Conservation (phyloP, 2,888 invertebrate genomes). For the Rhagophthalmus giganteus region DNA sequence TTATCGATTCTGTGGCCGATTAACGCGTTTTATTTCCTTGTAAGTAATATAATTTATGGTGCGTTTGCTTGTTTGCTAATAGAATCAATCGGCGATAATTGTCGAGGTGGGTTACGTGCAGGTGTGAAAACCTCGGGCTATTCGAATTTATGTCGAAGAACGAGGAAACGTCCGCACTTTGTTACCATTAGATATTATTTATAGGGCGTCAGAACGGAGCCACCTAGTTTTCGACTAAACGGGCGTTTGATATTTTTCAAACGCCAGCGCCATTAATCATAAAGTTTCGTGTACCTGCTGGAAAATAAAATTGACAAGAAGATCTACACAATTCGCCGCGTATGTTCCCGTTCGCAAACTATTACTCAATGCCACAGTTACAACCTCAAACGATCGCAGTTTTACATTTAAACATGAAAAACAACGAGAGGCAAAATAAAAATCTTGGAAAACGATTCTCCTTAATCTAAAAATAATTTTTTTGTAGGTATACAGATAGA, state of each 20-base stretch:
- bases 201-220: slow-evolving; percentile 2
- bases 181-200: slow-evolving; percentile 21
- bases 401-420: slow-evolving; percentile 21
- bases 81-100: slow-evolving; percentile 30
- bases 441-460: too few species aligned
- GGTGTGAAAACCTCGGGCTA: slow-evolving; percentile 27
- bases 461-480: too few species aligned
- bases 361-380: slow-evolving; percentile 38
- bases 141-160: slow-evolving; percentile 24
- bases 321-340: slow-evolving; percentile 26
- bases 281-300: slow-evolving; percentile 7
- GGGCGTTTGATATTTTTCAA: slow-evolving; percentile 5
- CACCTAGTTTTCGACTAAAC: slow-evolving; percentile 5
- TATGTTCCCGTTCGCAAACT: slow-evolving; percentile 35
- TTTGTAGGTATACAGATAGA: too few species aligned
- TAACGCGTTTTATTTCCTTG: slow-evolving; percentile 21
- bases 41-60: slow-evolving; percentile 30
- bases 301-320: slow-evolving; percentile 30
- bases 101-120: slow-evolving; percentile 22
- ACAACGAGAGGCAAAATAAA: slow-evolving; percentile 13
- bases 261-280: slow-evolving; percentile 6
- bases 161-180: slow-evolving; percentile 25
- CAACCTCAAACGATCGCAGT: slow-evolving; percentile 35
- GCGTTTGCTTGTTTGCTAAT: slow-evolving; percentile 19
- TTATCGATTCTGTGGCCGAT: slow-evolving; percentile 28